Base-by-base conservation (phyloP, 2,888 invertebrate genomes). In the Lasiommata megera region DNA sequence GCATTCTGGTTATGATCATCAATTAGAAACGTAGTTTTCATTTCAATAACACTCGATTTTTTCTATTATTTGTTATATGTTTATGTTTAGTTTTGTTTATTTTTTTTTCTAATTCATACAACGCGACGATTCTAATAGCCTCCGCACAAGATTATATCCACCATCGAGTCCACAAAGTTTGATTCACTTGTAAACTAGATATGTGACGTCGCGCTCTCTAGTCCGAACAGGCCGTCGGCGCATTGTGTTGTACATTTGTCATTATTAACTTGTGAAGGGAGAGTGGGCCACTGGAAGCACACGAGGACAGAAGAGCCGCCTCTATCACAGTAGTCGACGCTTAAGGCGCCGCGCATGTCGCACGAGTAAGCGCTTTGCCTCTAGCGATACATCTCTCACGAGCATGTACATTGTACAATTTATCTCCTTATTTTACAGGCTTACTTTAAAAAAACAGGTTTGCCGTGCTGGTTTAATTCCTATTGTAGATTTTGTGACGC, bases 1-100 rank as follows among this genome's bases (percentile, higher is more conserved):
- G 90, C 91, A 91, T 91, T 90, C 85, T 91, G 91, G 90, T 91
- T 91, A 91, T 91, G 90, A 88, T 91, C 91, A 91, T 91, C 89
- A 88, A 89, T 86, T 91, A 90, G 90, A 90, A 80, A 84, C 75
- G 91, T 92, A 91, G 91, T 88, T 87, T 77, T 88, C 91, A 91
- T 91, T 79, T 84, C 79, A 89, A 89, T 90, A 91, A 92, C 91
- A 91, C 90, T 89, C 84, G 88, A 81, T 82, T 83, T 82, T 76
- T 80, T 83, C 53, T 68, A 65, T 77, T 83, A 80, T 83, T 70
- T 86, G 77, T 87, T 80, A 86, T 86, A 82, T 78, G 73, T 83
- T 87, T 86, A 75, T 74, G 80, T 88, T 86, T 77, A 80, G 77
- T 84, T 79, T 80, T 70, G n/a, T n/a, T n/a, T n/a, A n/a, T n/a